phyloP scores from a whole-genome alignment of 2,797 vertebrate genomes.

The Dryobates pubescens region DNA sequence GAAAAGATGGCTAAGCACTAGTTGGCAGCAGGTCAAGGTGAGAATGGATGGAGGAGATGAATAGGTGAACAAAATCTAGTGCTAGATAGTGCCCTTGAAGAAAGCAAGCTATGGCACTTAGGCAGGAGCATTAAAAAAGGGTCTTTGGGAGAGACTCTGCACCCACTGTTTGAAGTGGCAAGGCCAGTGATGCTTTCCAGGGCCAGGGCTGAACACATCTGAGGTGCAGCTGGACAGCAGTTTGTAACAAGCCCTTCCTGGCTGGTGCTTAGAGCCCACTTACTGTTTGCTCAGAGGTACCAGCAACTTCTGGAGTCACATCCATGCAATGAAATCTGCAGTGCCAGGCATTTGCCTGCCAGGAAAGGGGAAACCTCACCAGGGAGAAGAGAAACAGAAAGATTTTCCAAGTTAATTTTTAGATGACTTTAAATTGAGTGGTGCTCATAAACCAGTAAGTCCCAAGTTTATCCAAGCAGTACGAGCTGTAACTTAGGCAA shows the following conservation, averaged over 20 bases:
- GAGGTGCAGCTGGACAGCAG: neutral
- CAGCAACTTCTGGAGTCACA: neutral
- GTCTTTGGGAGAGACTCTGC: neutral
- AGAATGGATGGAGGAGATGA: fast-evolving
- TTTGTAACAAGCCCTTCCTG: neutral
- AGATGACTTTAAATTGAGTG: neutral
- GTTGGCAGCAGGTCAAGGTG: fast-evolving
- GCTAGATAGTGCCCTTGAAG: neutral
- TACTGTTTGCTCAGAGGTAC: neutral
- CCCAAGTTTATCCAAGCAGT: neutral
- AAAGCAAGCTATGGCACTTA: neutral
- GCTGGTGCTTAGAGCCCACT: too few relatives aligned
- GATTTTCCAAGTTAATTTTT: neutral
- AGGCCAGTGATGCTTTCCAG: neutral
- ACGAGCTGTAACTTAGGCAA: neutral
- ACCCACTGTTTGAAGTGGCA: fast-evolving
- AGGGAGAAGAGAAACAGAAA: neutral
- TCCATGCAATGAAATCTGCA: neutral
- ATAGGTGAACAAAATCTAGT: neutral
- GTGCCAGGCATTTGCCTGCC: fast-evolving
- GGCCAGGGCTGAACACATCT: neutral
- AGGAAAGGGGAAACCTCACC: neutral
- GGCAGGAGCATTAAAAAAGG: neutral
- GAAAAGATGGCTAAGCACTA: neutral
- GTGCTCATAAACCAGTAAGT: neutral